These are phyloP conservation scores for Melanotaenia nigrans DNA, from an alignment of 2,797 vertebrate species.

Conservation along the genomic window DNA sequence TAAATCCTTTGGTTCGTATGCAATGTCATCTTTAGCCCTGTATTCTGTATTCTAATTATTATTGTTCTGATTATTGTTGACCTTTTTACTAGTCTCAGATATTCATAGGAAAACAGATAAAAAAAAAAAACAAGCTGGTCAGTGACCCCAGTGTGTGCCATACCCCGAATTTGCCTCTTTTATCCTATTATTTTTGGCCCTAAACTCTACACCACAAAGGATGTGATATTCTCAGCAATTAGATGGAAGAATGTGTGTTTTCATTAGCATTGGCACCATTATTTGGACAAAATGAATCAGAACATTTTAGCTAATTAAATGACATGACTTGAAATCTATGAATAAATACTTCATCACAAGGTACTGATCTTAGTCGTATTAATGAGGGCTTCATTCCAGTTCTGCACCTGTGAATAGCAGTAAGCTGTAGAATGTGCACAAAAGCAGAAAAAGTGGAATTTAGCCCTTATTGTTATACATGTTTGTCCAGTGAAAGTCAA, in stretches of 20 bases:
- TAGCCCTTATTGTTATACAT: neutral
- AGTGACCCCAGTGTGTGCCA: neutral
- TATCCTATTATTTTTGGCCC: neutral
- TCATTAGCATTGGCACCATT: neutral
- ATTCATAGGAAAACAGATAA: neutral
- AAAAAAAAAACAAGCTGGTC: too few relatives aligned
- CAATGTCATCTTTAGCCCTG: neutral
- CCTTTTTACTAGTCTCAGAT: neutral
- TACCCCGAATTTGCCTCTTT: too few relatives aligned
- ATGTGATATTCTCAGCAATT: neutral
- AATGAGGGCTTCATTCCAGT: too few relatives aligned
- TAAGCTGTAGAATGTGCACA: too few relatives aligned
- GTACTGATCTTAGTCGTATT: too few relatives aligned
- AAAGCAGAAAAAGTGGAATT: neutral
- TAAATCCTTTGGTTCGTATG: neutral
- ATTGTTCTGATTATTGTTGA: neutral
- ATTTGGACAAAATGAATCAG: neutral
- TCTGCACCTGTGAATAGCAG: too few relatives aligned
- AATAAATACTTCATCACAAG: neutral
- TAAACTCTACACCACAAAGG: neutral
- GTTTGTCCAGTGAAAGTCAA: neutral
- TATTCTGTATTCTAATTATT: neutral
- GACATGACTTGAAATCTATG: neutral
- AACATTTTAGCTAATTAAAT: neutral
- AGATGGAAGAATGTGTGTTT: too few relatives aligned